A percentile compares a stretch with the other conserved stretches of the same genome.
These are phyloP conservation scores for Platycnemis pennipes DNA, from an alignment of 2,888 invertebrate species.

Conservation along the genomic window DNA sequence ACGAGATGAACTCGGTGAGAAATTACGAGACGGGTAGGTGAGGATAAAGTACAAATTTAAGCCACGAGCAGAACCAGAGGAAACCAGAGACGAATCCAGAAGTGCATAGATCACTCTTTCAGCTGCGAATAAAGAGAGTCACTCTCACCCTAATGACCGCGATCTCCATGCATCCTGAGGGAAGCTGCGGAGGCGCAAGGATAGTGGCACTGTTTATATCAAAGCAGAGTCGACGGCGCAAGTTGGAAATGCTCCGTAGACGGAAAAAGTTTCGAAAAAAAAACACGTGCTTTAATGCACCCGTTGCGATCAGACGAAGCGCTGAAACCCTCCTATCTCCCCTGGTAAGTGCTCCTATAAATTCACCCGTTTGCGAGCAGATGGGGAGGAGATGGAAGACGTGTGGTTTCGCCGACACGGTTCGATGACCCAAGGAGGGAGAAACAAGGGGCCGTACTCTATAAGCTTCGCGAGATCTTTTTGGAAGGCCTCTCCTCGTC, in stretches of 20 bases:
- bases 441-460: neutral
- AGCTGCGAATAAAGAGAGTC: too few species aligned
- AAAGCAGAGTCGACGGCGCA: neutral
- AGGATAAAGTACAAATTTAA: too few species aligned
- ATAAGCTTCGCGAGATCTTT: neutral
- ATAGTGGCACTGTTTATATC: neutral
- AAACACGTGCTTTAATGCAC: neutral
- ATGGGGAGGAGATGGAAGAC: neutral
- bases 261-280: neutral
- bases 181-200: neutral
- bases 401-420: neutral
- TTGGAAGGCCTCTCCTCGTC: neutral
- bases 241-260: neutral
- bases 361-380: slow-evolving; percentile 7
- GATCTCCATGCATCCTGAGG: neutral
- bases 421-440: neutral
- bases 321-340: neutral
- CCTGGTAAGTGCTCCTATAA: neutral
- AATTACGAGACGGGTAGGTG: too few species aligned
- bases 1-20: too few species aligned
- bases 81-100: too few species aligned
- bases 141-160: neutral
- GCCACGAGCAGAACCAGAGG: too few species aligned
- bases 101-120: too few species aligned
- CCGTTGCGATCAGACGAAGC: neutral